These are phyloP conservation scores for Arge pagana DNA, from an alignment of 2,888 invertebrate genomes.

Conservation along the genomic window DNA sequence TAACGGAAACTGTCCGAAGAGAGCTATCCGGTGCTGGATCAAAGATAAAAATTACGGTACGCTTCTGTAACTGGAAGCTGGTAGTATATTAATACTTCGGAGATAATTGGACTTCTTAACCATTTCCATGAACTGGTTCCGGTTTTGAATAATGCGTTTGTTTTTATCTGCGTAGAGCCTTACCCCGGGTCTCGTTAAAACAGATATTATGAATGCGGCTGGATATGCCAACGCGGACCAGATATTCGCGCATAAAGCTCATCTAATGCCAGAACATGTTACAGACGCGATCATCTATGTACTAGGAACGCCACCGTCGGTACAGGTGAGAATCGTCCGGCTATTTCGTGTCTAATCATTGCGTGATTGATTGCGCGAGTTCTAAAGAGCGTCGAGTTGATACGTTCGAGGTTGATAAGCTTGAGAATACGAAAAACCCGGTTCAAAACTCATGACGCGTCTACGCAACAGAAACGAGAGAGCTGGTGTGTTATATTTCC, in stretches of 20 bases:
- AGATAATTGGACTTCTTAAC: background rate
- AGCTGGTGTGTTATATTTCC: background rate
- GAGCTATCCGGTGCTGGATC: conserved; percentile 55
- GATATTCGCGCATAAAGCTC: fast-evolving
- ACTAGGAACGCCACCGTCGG: conserved; percentile 39
- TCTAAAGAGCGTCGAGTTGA: too few species aligned
- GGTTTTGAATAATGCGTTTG: background rate
- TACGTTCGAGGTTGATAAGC: too few species aligned
- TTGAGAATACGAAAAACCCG: too few species aligned
- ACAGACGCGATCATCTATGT: conserved; percentile 63
- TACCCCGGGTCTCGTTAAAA: conserved; percentile 26
- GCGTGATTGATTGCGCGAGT: too few species aligned
- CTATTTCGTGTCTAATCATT: too few species aligned
- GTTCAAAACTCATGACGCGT: too few species aligned
- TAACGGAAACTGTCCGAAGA: conserved; percentile 59
- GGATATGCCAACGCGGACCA: conserved; percentile 41
- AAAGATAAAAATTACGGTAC: conserved; percentile 57
- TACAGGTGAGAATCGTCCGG: conserved; percentile 42
- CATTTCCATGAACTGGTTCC: background rate
- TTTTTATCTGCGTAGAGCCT: conserved; percentile 25
- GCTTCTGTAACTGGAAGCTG: conserved; percentile 14
- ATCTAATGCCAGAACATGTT: conserved; percentile 37
- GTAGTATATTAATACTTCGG: background rate
- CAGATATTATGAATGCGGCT: conserved; percentile 32
- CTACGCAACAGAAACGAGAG: too few species aligned